Base-by-base conservation (phyloP, 2,888 invertebrate species). In the Incurvaria masculella region DNA sequence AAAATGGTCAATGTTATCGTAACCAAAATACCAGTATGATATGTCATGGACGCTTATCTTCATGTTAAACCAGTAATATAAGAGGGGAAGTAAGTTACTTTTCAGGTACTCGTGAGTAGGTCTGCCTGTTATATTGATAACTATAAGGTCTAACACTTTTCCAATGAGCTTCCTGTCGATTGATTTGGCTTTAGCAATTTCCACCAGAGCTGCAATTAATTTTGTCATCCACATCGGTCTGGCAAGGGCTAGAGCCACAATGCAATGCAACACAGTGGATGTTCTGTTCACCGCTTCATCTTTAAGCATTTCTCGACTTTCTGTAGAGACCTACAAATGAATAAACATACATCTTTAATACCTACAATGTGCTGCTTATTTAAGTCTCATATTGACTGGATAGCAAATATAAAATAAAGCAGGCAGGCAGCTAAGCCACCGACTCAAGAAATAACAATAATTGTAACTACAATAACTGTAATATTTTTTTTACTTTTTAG, bases 211-310 rank as follows among this genome's bases (percentile, higher is more conserved):
- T 46, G 78, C 71, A 2, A 88, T 59, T 41, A 82, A 75, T 54
- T 70, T 72, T 53, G 79, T 80, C 40, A 82, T 67, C 55, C 81
- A 70, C 4, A 69, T 65, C 27, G 72, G 72, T 55, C 76, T 83
- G 2, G 72, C 66, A 33, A 78, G 71, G 21, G 83, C 78, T 4
- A 87, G 59, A 11, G 79, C 68, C 16, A 75, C 68, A 51, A 82
- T 74, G 23, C 76, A 73, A 44, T 85, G 81, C 17, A 87, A 64
- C 6, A 82, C 76, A 39, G 82, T 82, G 0, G 79, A 66, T 1
- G 82, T 81, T 58, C 84, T 70, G 52, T 83, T 84, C 1, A 69
- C 65, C 2, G 69, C 68, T 64, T 88, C 87, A 57, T 87, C 86
- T 51, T 71, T 69, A 44, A 73, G 56, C 56, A 81, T 68, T 33